Percentiles rank a stretch among this genome's conserved stretches.
These are phyloP conservation scores for Artemia sinica DNA, from an alignment of 2,888 invertebrate species.

Conservation along the genomic window DNA sequence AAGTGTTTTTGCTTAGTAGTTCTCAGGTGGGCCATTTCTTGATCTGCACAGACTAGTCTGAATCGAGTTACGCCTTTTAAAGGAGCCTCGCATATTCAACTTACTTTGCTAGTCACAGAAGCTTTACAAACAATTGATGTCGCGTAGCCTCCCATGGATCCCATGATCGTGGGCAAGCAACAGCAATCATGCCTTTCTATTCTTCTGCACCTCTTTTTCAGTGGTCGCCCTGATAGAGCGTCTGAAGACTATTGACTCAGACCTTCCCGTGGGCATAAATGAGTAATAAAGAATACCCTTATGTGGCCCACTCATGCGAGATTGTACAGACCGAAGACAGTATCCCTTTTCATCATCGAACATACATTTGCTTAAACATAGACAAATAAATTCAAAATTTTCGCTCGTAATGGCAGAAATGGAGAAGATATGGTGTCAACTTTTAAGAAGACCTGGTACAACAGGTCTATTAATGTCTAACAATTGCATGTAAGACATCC, in stretches of 20 bases:
- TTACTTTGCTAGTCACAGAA: not conserved
- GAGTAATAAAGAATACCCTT: not conserved
- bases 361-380: not conserved
- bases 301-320: not conserved
- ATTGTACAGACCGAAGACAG: not conserved
- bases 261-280: constrained; percentile 2
- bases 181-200: not conserved
- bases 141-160: not conserved
- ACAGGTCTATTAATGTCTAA: not conserved
- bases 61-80: constrained; percentile 8
- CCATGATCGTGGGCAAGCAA: too few relatives aligned
- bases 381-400: constrained; percentile 15
- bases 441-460: constrained; percentile 1
- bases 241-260: not conserved
- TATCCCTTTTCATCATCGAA: not conserved
- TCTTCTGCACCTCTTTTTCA: not conserved
- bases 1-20: too few relatives aligned
- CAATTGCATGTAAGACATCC: too few relatives aligned
- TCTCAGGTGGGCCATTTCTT: too few relatives aligned
- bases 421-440: constrained; percentile 14
- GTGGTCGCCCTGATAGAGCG: constrained; percentile 9
- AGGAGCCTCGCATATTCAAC: constrained; percentile 5
- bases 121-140: not conserved
- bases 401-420: not conserved
- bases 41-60: constrained; percentile 2